Conservation (phyloP, 2,888 invertebrate species). For the Pseudoips prasinana region DNA sequence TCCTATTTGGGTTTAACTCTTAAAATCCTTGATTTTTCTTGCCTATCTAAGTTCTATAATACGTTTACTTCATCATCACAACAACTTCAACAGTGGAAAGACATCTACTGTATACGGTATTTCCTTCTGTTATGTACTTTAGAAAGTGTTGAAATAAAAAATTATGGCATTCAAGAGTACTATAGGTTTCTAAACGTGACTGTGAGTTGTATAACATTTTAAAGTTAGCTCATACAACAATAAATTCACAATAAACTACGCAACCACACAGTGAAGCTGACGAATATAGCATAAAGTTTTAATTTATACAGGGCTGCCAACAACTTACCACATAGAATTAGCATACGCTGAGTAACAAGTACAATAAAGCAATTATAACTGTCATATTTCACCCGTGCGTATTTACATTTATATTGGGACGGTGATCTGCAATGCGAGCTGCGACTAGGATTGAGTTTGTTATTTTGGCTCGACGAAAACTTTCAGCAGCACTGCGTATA, state of each 20-base stretch:
- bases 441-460: conserved; percentile 19
- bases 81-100: too few species aligned
- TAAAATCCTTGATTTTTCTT: too few species aligned
- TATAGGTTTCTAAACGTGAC: too few species aligned
- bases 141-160: too few species aligned
- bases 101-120: too few species aligned
- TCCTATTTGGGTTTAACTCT: too few species aligned
- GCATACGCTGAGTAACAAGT: conserved; percentile 58
- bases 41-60: too few species aligned
- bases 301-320: conserved; percentile 33
- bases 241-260: background rate
- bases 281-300: conserved; percentile 17
- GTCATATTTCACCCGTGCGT: conserved; percentile 73
- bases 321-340: conserved; percentile 45
- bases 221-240: too few species aligned
- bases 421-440: conserved; percentile 20
- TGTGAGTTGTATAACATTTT: too few species aligned
- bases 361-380: conserved; percentile 81
- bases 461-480: conserved; percentile 27
- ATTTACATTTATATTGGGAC: conserved; percentile 80
- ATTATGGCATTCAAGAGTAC: too few species aligned
- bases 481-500: conserved; percentile 6
- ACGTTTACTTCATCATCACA: too few species aligned
- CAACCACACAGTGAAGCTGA: background rate
- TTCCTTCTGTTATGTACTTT: too few species aligned